phyloP scores from a whole-genome alignment of 2,888 invertebrate genomes.

The Caenorhabditis sulstoni region DNA sequence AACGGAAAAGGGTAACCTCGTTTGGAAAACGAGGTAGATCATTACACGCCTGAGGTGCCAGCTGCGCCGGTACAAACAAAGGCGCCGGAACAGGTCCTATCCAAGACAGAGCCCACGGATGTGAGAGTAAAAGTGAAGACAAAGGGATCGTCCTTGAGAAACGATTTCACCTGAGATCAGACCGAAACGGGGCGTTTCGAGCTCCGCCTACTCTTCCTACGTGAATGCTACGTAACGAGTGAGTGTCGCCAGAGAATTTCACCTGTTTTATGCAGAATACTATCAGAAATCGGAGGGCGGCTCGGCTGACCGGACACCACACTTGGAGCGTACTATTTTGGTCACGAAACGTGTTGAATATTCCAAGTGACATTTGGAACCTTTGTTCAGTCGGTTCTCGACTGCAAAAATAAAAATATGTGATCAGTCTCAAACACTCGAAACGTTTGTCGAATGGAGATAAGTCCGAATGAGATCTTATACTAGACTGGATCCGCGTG shows the following conservation, averaged over 20 bases:
- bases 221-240: slow-evolving; percentile 35
- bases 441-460: no score
- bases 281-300: slow-evolving; percentile 12
- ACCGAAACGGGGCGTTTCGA: slow-evolving; percentile 36
- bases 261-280: slow-evolving; percentile 48
- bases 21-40: no score
- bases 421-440: no score
- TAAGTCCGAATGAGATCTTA: no score
- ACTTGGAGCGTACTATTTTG: slow-evolving; percentile 27
- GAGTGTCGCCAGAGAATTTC: slow-evolving; percentile 14
- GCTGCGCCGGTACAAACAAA: no score
- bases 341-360: slow-evolving; percentile 5
- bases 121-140: not conserved
- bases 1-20: no score
- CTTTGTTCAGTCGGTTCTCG: no score
- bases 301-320: not conserved
- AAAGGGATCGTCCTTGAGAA: not conserved
- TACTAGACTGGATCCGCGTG: no score
- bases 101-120: no score
- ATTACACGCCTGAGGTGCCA: no score
- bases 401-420: no score
- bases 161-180: slow-evolving; percentile 8
- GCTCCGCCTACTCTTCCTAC: slow-evolving; percentile 47
- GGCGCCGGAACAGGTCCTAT: no score
- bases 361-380: not conserved